Conservation (phyloP, 2,888 invertebrate species). For the Leucophora obtusa region DNA sequence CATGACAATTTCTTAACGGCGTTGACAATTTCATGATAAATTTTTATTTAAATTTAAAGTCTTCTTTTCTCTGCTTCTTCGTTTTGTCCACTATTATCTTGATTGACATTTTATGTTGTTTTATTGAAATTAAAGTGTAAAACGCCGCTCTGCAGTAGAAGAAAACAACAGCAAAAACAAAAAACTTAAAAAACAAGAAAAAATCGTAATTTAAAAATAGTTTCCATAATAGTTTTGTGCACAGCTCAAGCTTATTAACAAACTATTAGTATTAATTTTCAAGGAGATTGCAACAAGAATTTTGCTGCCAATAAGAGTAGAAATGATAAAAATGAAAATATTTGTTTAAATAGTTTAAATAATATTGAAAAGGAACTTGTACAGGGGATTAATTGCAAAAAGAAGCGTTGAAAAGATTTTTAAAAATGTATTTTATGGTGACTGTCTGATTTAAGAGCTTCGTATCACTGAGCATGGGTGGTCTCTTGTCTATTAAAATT, state of each 20-base stretch:
- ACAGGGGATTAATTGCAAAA: not conserved
- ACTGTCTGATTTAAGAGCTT: not conserved
- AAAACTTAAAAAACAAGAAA: conserved; percentile 38
- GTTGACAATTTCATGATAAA: conserved; percentile 61
- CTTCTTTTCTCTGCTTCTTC: conserved; percentile 37
- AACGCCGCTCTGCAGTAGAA: conserved; percentile 52
- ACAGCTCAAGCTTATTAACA: conserved; percentile 45
- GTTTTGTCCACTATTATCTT: conserved; percentile 67
- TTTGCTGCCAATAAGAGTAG: conserved; percentile 45
- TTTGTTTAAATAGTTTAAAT: conserved; percentile 30
- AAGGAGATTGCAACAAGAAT: not conserved
- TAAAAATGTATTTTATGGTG: conserved; percentile 31
- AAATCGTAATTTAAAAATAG: conserved; percentile 34
- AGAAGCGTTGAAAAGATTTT: conserved; percentile 44
- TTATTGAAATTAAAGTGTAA: conserved; percentile 69
- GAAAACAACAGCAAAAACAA: not conserved
- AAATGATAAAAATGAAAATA: conserved; percentile 55
- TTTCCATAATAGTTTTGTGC: conserved; percentile 46
- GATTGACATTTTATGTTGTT: conserved; percentile 72
- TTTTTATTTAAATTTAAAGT: conserved; percentile 48
- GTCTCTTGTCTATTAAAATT: not conserved
- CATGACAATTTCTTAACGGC: conserved; percentile 55
- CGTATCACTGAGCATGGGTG: not conserved
- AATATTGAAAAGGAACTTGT: not conserved
- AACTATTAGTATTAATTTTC: not conserved